phyloP scores from a whole-genome alignment of 2,888 invertebrate genomes.

The Pollenia amentaria region DNA sequence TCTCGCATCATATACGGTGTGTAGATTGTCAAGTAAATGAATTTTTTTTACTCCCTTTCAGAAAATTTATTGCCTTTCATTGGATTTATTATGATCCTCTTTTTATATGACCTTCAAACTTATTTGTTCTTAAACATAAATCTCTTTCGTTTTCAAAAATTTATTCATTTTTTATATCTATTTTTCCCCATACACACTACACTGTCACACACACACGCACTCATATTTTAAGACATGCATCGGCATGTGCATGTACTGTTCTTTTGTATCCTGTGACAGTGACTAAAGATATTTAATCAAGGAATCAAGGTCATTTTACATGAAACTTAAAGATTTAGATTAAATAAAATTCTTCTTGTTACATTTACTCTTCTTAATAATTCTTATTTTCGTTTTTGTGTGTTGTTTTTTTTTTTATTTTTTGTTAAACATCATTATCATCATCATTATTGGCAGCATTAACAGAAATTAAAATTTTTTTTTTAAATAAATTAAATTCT shows the following conservation, averaged over 20 bases:
- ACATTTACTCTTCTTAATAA: constrained; percentile 41
- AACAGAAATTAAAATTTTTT: constrained; percentile 64
- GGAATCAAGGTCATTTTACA: constrained; percentile 60
- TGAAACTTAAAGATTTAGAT: constrained; percentile 60
- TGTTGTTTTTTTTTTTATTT: neutral
- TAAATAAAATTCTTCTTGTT: constrained; percentile 56
- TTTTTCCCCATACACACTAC: neutral
- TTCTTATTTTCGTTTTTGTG: neutral
- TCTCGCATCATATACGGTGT: neutral
- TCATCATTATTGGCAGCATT: constrained; percentile 3
- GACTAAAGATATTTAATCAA: constrained; percentile 72
- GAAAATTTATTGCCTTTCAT: constrained; percentile 38
- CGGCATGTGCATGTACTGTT: neutral
- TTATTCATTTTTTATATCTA: constrained; percentile 35
- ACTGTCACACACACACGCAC: neutral
- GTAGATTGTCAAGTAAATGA: constrained; percentile 32
- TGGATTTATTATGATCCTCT: constrained; percentile 19
- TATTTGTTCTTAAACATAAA: constrained; percentile 59
- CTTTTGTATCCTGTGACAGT: constrained; percentile 56
- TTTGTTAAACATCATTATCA: neutral
- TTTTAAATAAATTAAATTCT: constrained; percentile 49
- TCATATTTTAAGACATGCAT: neutral
- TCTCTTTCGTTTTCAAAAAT: constrained; percentile 48
- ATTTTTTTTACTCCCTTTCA: constrained; percentile 14
- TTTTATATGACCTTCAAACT: constrained; percentile 41